A percentile compares a stretch with the other conserved stretches of the same genome.
phyloP scores from a whole-genome alignment of 2,113 vertebrate genomes.

The Heptranchias perlo region DNA sequence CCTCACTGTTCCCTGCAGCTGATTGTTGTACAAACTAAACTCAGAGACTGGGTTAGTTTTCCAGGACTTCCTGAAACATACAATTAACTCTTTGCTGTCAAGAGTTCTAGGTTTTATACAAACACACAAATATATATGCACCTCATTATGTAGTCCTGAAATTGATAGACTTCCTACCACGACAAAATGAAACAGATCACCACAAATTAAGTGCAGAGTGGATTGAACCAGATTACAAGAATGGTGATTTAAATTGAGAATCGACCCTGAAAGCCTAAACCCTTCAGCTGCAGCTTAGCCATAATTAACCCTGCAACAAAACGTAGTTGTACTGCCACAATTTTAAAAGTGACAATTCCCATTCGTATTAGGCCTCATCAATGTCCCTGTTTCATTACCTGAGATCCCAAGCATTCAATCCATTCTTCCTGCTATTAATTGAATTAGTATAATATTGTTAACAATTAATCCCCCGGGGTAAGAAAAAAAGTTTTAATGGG shows the following conservation, averaged over 20 bases:
- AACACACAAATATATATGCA: no score
- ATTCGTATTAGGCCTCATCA: neutral
- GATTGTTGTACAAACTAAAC: no score
- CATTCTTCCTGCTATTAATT: neutral
- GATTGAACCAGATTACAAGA: no score
- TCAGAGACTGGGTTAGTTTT: no score
- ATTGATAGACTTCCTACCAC: no score
- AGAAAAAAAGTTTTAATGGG: neutral
- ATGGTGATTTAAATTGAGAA: neutral
- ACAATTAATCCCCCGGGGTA: neutral
- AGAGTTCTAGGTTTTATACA: no score
- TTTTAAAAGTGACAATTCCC: neutral
- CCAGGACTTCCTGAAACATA: no score
- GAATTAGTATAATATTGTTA: neutral
- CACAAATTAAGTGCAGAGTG: no score
- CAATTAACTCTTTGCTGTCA: no score
- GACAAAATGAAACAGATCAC: no score
- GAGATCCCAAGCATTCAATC: neutral
- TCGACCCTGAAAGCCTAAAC: neutral
- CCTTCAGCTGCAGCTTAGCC: neutral
- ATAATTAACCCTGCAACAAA: neutral
- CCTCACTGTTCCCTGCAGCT: no score
- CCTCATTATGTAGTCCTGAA: no score
- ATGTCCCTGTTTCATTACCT: neutral
- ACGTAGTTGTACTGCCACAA: neutral